These are phyloP conservation scores for Thereva unica DNA, from an alignment of 2,888 invertebrate species.

Conservation along the genomic window DNA sequence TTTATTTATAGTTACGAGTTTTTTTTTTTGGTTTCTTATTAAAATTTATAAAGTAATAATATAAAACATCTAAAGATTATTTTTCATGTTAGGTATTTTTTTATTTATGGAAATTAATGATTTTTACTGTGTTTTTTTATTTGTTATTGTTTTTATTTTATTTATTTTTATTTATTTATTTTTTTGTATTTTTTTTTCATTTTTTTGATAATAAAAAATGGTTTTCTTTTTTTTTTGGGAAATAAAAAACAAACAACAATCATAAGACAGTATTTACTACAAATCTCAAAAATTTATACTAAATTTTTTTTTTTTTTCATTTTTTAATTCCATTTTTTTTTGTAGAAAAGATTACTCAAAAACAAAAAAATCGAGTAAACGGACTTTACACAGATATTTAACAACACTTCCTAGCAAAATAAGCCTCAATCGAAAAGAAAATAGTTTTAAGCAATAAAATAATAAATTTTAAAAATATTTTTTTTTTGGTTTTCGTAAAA, in stretches of 20 bases:
- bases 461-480: too few relatives aligned
- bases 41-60: slow-evolving; percentile 35
- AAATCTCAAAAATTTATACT: slow-evolving; percentile 9
- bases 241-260: slow-evolving; percentile 32
- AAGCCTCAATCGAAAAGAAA: too few relatives aligned
- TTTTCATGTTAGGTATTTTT: slow-evolving; percentile 10
- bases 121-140: slow-evolving; percentile 6
- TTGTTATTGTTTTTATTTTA: slow-evolving; percentile 14
- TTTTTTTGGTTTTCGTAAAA: too few relatives aligned
- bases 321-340: too few relatives aligned
- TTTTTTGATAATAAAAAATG: neutral
- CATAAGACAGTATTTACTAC: slow-evolving; percentile 27
- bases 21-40: slow-evolving; percentile 15
- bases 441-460: too few relatives aligned
- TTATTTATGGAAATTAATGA: slow-evolving; percentile 27
- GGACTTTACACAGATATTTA: too few relatives aligned
- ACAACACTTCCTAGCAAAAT: too few relatives aligned
- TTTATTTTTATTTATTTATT: slow-evolving; percentile 12
- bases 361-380: too few relatives aligned
- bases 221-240: slow-evolving; percentile 14
- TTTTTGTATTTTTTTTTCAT: slow-evolving; percentile 23
- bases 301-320: neutral
- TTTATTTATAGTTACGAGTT: neutral
- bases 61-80: slow-evolving; percentile 31
- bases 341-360: too few relatives aligned